Evolutionary conservation across 2,113 vertebrate species (phyloP).

Genomic region (Laticauda laticaudata): DNA sequence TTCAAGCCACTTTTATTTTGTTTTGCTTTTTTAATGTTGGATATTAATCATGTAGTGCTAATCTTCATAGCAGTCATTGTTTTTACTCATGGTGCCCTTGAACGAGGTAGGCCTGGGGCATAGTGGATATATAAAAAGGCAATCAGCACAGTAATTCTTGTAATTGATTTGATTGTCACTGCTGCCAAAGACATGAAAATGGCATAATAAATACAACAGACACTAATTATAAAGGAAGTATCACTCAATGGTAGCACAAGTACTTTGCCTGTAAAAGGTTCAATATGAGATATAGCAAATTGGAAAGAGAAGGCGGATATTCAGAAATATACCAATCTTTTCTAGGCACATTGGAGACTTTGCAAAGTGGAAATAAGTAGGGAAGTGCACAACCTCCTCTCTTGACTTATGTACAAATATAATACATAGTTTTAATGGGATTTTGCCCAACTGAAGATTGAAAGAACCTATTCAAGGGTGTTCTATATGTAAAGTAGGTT

Average conservation of each 20-base stretch:
- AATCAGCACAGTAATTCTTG: not conserved
- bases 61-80: not conserved
- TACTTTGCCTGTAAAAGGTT: not conserved
- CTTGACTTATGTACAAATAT: constrained; percentile 24
- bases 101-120: not conserved
- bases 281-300: not conserved
- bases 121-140: not conserved
- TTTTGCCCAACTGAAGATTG: constrained; percentile 28
- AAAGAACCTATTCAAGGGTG: constrained; percentile 14
- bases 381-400: constrained; percentile 15
- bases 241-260: not conserved
- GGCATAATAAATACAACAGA: not conserved
- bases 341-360: not conserved
- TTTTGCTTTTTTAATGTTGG: not conserved
- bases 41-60: not conserved
- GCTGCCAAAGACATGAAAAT: not conserved
- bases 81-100: not conserved
- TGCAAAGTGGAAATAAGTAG: constrained; percentile 30
- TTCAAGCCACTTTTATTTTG: not conserved
- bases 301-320: not conserved
- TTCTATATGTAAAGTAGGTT: not conserved
- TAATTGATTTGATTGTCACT: not conserved
- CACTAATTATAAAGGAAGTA: not conserved
- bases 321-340: not conserved
- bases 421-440: constrained; percentile 26